Base-by-base conservation (phyloP, 2,888 invertebrate species). In the Eristalis intricaria region DNA sequence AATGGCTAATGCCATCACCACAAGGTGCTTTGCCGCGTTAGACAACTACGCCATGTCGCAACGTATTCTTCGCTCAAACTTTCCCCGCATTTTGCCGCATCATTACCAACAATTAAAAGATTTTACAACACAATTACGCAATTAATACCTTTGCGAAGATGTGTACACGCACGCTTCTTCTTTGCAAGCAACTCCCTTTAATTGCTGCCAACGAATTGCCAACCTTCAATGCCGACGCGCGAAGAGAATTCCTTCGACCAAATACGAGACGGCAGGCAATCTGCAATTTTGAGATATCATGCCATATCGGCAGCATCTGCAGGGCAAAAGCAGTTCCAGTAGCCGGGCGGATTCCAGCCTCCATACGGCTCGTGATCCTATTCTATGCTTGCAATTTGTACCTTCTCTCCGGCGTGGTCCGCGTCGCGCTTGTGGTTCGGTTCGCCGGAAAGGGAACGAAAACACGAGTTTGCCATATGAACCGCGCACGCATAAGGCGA, bases 381-480 rank as follows among this genome's bases (percentile, higher is more conserved):
- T 81, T 85, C 82, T 61, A 74, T 78, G 82, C 60, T 70, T 60
- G 82, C 74, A 86, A 86, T 86, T 86, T 86, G 85, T 86, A 70
- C 60, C 56, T 60, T 66, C 66, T 38, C 40, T 29, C 50, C 68
- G 32, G 10, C 64, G 22, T 23, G 8, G 32, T 40, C 43, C 7
- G 4, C 76, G n/a, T 10, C 32, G 32, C 32, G 32, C 10, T 8
- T 10, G 32, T 10, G 32, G 8, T 43, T 23, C 8, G 22, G 22
- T 40, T 32, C n/a, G 11, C n/a, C 50, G 19, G 35, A 64, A 84
- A 86, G 82, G 85, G 85, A 69, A 86, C 56, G 68, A 86, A 85
- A 85, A 85, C 85, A 85, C 81, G 73, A 81, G 81, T 85, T 86
- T 60, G 85, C 85, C 82, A 82, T 86, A 86, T 86, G 74, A 68